Evolutionary conservation across 2,797 vertebrate genomes (phyloP), one percentile per base, ranked within the genome.

Genomic region (Octomys mimax): DNA sequence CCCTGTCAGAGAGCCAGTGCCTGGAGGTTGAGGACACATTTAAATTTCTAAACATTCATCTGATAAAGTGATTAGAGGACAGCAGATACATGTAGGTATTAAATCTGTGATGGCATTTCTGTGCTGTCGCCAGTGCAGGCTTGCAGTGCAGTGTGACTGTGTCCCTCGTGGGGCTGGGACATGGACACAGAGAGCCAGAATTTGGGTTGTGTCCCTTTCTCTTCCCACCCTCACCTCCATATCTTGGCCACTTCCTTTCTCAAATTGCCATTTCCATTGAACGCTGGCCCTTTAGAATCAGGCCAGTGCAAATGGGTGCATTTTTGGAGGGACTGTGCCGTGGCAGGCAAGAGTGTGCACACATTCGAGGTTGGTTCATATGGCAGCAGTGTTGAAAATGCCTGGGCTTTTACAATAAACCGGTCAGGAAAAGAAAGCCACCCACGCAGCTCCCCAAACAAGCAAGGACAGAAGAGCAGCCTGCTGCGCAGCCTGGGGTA

Each of bases 331-430:
- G 54, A 94, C 11, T 42, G 33, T 31, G 26, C 82, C 66, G 5
- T 26, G 18, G 66, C 66, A 62, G 46, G 85, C 49, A 57, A 92
- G 54, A 86, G 62, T 52, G 21, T 49, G 83, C 77, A 73, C 81
- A 33, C 88, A 46, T 86, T 92, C 79, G 68, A 81, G 14, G 26
- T 89, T 91, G 66, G 46, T 89, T 89, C 85, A 39, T 91, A 57
- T 89, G 70, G 82, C 3, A 59, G n/a, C 57, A 31, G n/a, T 62
- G 52, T 71, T 95, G 96, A 14, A 66, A 87, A 87, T 87, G 39
- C 14, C 46, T 61, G 6, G 22, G 16, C 33, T 49, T 89, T 93
- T 77, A 70, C n/a, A 79, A 82, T 66, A 87, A 70, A n/a, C 54
- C 19, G 68, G 75, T 26, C n/a, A 39, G 61, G 10, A 22, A 77